Evolutionary conservation across 2,797 vertebrate genomes (phyloP).

Genomic region (Coracias cyanogaster): DNA sequence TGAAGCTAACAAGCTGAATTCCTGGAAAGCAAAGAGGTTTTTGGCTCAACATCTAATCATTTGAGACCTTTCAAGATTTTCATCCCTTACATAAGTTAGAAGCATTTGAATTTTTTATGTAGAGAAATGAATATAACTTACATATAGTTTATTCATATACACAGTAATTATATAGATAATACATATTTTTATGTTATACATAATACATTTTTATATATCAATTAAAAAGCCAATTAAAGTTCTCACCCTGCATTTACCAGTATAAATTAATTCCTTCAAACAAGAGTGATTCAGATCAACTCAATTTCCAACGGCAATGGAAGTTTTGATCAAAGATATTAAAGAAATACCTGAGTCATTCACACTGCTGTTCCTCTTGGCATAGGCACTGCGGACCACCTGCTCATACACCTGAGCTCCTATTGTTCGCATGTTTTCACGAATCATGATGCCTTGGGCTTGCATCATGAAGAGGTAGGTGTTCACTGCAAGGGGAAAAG

Average conservation of each 20-base stretch:
- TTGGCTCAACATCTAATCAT: background rate
- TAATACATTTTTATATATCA: background rate
- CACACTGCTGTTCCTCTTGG: slow-evolving; percentile 83
- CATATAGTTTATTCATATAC: background rate
- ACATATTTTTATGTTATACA: background rate
- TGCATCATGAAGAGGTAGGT: slow-evolving; percentile 99
- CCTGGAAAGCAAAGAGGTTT: slow-evolving; percentile 49
- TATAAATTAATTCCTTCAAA: background rate
- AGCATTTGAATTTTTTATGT: background rate
- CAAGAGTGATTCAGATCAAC: background rate
- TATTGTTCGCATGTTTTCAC: slow-evolving; percentile 92
- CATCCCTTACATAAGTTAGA: background rate
- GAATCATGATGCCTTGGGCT: slow-evolving; percentile 93
- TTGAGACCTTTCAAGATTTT: background rate
- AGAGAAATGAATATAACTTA: background rate
- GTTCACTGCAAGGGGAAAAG: slow-evolving; percentile 84
- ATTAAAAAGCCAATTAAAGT: background rate
- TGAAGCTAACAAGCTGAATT: background rate
- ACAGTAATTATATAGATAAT: background rate
- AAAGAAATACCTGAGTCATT: slow-evolving; percentile 90
- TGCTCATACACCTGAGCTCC: slow-evolving; percentile 96
- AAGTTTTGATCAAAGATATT: background rate
- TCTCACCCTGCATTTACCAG: background rate
- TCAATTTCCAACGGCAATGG: background rate
- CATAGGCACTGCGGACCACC: slow-evolving; percentile 91